Conservation (phyloP, 1,140 invertebrate genomes). For the Epicauta chinensis region DNA sequence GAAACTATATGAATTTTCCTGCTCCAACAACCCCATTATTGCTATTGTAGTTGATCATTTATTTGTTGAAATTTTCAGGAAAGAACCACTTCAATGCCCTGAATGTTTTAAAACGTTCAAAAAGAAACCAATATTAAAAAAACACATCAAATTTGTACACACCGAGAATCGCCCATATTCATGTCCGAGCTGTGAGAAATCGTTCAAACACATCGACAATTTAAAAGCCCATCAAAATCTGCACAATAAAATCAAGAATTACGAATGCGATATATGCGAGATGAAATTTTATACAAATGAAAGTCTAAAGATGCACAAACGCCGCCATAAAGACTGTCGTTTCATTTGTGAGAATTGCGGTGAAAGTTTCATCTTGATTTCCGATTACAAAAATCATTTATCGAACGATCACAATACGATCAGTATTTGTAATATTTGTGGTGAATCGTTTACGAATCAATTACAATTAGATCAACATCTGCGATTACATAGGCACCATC, state of each 20-base stretch:
- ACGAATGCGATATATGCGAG: background rate
- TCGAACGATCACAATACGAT: constrained; percentile 17
- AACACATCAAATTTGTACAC: constrained; percentile 52
- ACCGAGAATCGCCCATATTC: constrained; percentile 50
- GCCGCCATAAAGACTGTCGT: constrained; percentile 51
- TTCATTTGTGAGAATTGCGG: constrained; percentile 55
- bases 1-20: too few species aligned
- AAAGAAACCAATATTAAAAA: constrained; percentile 40
- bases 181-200: constrained; percentile 52
- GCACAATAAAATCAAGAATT: constrained; percentile 2
- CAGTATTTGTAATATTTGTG: constrained; percentile 60
- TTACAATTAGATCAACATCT: constrained; percentile 66
- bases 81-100: constrained; percentile 5
- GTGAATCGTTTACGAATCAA: constrained; percentile 66
- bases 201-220: constrained; percentile 44
- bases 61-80: constrained; percentile 1
- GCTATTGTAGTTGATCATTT: background rate
- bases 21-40: too few species aligned
- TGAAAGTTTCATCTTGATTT: constrained; percentile 31
- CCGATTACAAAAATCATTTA: background rate
- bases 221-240: constrained; percentile 34
- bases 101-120: constrained; percentile 26
- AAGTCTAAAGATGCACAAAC: constrained; percentile 37
- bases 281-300: constrained; percentile 41
- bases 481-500: constrained; percentile 65